phyloP scores from a whole-genome alignment of 2,888 invertebrate genomes.

The Rugalucina vietnamica region DNA sequence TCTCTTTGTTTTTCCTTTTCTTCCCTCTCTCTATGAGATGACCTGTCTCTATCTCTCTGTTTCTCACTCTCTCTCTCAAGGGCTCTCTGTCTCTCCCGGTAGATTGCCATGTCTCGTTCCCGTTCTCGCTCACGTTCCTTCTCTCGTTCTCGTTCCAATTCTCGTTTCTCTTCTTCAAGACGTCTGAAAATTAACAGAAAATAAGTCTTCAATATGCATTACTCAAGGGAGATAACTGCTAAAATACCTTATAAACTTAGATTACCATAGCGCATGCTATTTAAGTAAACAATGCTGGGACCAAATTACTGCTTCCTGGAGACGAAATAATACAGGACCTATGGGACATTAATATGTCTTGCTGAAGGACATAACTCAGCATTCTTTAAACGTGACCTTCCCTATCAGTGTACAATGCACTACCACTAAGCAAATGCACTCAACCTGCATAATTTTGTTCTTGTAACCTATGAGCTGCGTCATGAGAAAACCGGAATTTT shows the following conservation, averaged over 20 bases:
- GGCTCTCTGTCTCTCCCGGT: conserved; percentile 83
- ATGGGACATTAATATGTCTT: too few species aligned
- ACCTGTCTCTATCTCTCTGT: conserved; percentile 66
- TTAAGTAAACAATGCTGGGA: too few species aligned
- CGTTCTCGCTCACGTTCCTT: conserved; percentile 85
- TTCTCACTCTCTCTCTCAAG: conserved; percentile 85
- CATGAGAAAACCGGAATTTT: too few species aligned
- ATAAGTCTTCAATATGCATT: not conserved
- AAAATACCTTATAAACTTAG: not conserved
- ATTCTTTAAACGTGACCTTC: too few species aligned
- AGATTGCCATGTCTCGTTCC: conserved; percentile 86
- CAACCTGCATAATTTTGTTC: too few species aligned
- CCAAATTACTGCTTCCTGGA: too few species aligned
- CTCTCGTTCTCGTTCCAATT: conserved; percentile 82
- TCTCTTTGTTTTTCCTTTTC: conserved; percentile 50
- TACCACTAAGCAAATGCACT: too few species aligned
- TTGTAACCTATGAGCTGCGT: too few species aligned
- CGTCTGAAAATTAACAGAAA: conserved; percentile 56
- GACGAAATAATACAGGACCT: too few species aligned
- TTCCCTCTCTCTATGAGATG: conserved; percentile 44
- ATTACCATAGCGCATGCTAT: too few species aligned
- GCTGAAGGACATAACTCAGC: too few species aligned
- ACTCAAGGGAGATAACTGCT: not conserved
- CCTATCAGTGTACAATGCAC: too few species aligned
- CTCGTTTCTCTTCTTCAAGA: conserved; percentile 82